phyloP scores from a whole-genome alignment of 2,797 vertebrate species.

The Mus caroli region DNA sequence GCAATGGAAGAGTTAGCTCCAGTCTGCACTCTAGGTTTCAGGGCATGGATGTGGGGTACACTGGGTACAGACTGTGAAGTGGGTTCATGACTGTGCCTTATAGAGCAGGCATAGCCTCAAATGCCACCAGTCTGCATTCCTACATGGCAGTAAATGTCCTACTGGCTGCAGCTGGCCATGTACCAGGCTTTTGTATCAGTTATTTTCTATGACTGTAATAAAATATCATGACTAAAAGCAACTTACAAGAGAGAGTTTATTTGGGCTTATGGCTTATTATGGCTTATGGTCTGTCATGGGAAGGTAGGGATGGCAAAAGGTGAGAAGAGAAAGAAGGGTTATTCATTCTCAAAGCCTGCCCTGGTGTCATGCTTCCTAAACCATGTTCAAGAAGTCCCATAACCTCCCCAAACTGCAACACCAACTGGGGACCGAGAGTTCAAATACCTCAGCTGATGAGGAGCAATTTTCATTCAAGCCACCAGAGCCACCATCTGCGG shows the following conservation, averaged over 20 bases:
- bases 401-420: background rate
- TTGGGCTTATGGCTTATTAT: background rate
- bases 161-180: accelerated
- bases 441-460: background rate
- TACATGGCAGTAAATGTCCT: accelerated
- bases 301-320: background rate
- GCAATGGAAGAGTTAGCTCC: accelerated
- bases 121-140: background rate
- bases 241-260: background rate
- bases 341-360: background rate
- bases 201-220: background rate
- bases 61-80: no score
- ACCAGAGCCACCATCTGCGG: accelerated
- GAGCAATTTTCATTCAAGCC: background rate
- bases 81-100: no score
- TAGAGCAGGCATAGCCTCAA: accelerated
- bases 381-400: background rate
- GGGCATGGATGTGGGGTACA: background rate
- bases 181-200: background rate
- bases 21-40: background rate
- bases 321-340: background rate
- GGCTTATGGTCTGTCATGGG: background rate
- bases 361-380: background rate
- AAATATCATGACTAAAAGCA: background rate
- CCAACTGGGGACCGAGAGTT: background rate